phyloP scores from a whole-genome alignment of 2,797 vertebrate species.

The Danio tinwini region DNA sequence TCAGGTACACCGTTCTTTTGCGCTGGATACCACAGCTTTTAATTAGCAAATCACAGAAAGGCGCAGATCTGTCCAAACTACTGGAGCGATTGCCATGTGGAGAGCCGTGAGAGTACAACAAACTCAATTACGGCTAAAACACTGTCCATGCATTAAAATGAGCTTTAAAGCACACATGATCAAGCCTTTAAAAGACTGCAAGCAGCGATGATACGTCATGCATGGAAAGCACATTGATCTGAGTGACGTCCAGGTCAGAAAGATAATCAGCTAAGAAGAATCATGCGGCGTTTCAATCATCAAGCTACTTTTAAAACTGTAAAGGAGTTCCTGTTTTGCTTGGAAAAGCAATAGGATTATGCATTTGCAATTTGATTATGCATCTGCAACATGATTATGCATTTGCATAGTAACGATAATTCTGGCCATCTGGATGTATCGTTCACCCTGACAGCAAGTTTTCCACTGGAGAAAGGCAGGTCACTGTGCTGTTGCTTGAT shows the following conservation, averaged over 20 bases:
- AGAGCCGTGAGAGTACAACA: constrained; percentile 29
- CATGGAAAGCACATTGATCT: not conserved
- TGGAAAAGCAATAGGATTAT: constrained; percentile 25
- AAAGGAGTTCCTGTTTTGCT: constrained; percentile 19
- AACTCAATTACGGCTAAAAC: constrained; percentile 46
- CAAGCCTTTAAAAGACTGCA: not conserved
- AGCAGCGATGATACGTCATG: not conserved
- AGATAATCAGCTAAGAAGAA: constrained; percentile 12
- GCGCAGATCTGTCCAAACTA: constrained; percentile 29
- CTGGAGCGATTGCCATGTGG: constrained; percentile 32
- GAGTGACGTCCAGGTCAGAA: not conserved
- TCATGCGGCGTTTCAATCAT: not conserved
- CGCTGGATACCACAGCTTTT: constrained; percentile 56
- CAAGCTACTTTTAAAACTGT: not conserved
- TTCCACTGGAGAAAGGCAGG: not conserved
- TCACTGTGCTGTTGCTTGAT: not conserved
- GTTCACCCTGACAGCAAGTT: not conserved
- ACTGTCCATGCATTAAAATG: constrained; percentile 46
- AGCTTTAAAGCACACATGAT: not conserved
- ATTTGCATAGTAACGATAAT: not conserved
- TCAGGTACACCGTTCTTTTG: constrained; percentile 45
- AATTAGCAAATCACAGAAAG: constrained; percentile 54
- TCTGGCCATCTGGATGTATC: not conserved
- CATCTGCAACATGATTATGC: constrained; percentile 19
- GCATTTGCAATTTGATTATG: not conserved